Evolutionary conservation across 2,888 invertebrate genomes (phyloP), one percentile per base, ranked within the genome.

Genomic region (Microlaimidae sp.): DNA sequence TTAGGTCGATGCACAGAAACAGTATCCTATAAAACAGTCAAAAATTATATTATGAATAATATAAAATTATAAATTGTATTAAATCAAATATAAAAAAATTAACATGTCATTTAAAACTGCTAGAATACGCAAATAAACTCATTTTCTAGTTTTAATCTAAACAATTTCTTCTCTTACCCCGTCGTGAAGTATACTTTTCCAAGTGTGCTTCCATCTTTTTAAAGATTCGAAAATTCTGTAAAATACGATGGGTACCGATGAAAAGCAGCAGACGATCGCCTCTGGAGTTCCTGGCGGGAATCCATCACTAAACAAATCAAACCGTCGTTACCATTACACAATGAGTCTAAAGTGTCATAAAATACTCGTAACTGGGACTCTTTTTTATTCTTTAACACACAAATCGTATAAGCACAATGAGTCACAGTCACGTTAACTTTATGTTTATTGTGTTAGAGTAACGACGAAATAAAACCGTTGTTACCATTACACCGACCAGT

Each of bases 171-270:
- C n/a, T n/a, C n/a, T 38, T 19, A 66, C 66, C 41, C 74, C 75
- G 62, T 76, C 95, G 70, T 93, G 90, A 64, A 97, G 85, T 79
- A 97, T 87, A 67, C 92, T 85, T 75, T 97, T 97, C 81, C 90
- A 85, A 32, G 92, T 90, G 74, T 97, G 95, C 71, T 97, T n/a
- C 97, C 62, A 97, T 77, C 74, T 95, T 95, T 77, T 97, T 97
- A 73, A 89, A 82, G 55, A 97, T 79, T 62, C 93, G 80, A 75
- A 95, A 97, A 63, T 88, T 92, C 77, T 97, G 97, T 61, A 97
- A 79, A 71, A 99, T 97, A 74, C 99, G 97, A 71, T 97, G 97
- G 69, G 99, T 82, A 69, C 97, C 97, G 58, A 95, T 79, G 76
- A 89, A 97, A 46, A 95, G 77, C 56, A 93, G 78, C 27, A 97